Evolutionary conservation across 2,797 vertebrate species (phyloP), one percentile per base, ranked within the genome.

Genomic region (Semaprochilodus insignis): DNA sequence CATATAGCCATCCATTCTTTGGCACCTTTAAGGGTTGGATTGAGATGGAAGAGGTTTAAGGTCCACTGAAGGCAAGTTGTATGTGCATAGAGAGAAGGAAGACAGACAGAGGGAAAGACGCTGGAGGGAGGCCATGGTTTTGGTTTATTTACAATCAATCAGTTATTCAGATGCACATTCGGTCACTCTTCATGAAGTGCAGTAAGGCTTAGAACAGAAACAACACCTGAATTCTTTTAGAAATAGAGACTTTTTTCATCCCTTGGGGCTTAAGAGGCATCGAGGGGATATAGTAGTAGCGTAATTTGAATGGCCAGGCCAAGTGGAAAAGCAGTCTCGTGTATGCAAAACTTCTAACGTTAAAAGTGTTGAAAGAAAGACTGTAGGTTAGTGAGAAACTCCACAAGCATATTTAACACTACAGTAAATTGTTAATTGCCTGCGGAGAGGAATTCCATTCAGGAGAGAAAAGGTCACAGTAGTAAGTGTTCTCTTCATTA

Each of bases 401-500:
- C 55, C 48, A 19, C 52, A 63, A 48, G 21, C 16, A 23, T 62
- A 48, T 31, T 71, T 75, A 74, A 27, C 54, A 55, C 3, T 1
- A 15, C n/a, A 31, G 27, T 70, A 63, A 27, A 31, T 34, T 17
- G 14, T 65, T 65, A 27, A 17, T 65, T 31, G 25, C 36, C 21
- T 19, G 51, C 0, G 34, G 34, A 27, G 27, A 62, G 7, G 51
- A 19, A 71, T 77, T 34, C 16, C 7, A 21, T 74, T 16, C 36
- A 76, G n/a, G 48, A 74, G n/a, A 40, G 15, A 23, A n/a, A 69
- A 60, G 52, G 36, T 34, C n/a, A 81, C 48, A 17, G 25, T 59
- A 54, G 66, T 71, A 77, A 77, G 57, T 4, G 3, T 57, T 69
- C 69, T 21, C 27, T 67, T 74, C 25, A 59, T 44, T 74, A 66